phyloP scores from a whole-genome alignment of 2,888 invertebrate genomes.

The Macaria notata region DNA sequence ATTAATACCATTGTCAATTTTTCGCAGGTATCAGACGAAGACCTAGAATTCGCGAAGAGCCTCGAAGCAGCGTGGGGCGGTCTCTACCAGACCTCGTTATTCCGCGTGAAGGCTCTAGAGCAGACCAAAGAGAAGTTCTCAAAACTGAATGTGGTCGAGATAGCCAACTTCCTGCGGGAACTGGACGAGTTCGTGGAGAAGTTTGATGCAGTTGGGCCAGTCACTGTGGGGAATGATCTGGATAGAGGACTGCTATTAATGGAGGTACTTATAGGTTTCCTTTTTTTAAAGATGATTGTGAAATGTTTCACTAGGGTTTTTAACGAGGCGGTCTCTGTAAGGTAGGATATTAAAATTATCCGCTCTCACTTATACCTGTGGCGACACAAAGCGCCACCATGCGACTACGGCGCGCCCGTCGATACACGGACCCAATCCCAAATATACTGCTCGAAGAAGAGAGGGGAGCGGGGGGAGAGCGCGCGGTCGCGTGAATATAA shows the following conservation, averaged over 20 bases:
- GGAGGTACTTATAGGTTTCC: constrained; percentile 77
- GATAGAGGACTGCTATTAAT: constrained; percentile 87
- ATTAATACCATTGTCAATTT: no score
- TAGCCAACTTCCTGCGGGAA: constrained; percentile 85
- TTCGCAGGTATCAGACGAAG: constrained; percentile 74
- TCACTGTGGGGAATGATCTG: constrained; percentile 89
- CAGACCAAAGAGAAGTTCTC: constrained; percentile 94
- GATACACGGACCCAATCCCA: no score
- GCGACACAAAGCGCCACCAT: no score
- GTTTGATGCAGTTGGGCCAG: constrained; percentile 90
- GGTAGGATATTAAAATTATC: no score
- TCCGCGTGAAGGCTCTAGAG: constrained; percentile 86
- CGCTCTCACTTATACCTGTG: no score
- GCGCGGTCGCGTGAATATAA: no score
- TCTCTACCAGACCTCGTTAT: constrained; percentile 86
- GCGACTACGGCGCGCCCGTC: no score
- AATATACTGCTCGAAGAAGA: no score
- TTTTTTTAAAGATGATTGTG: no score
- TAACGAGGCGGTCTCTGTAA: no score
- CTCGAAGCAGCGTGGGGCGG: constrained; percentile 87
- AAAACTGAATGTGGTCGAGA: constrained; percentile 89
- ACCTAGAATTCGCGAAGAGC: constrained; percentile 80
- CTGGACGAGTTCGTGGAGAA: constrained; percentile 86
- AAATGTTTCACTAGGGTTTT: no score
- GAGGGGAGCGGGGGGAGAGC: no score